Evolutionary conservation across 2,888 invertebrate species (phyloP), one percentile per base, ranked within the genome.

Genomic region (Platycheirus rosarum): DNA sequence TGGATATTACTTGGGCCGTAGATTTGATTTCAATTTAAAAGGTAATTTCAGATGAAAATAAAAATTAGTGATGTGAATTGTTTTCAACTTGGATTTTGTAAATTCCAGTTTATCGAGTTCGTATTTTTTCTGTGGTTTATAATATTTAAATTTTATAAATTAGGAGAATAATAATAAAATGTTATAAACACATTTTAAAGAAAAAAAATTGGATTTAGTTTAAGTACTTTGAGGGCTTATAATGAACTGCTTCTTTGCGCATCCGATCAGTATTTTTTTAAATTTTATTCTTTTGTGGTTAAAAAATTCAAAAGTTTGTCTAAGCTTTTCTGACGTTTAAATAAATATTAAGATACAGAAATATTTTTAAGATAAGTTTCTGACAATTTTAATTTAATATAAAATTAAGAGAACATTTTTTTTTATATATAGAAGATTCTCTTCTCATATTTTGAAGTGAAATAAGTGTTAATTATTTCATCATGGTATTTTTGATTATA

Each of bases 41-140:
- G 57, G 57, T 57, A 57, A 55, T 2, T 20, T 8, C 3, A 23
- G 6, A 23, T 4, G 23, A 23, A 32, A 32, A 32, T 7, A 14
- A 40, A 26, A 23, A 57, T 7, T 40, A 57, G 40, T 40, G 40
- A 23, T 57, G 8, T 57, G 0, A 40, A 26, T 26, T 26, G n/a
- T 0, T 26, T 40, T 14, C 14, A 9, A 37, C 37, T n/a, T 32
- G 0, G 2, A 18, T 37, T 55, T 8, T 32, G n/a, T 13, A 0
- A 9, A 26, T 40, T 23, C 57, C 40, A 57, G 57, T 57, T 57
- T 40, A 40, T 23, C 40, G 11, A 9, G 57, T 57, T 55, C n/a
- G 7, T 8, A 16, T n/a, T 32, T n/a, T 18, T 16, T 32, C 9
- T n/a, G 29, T 20, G 14, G 1, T 53, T 53, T 53, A 13, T 9